Evolutionary conservation across 30 jellyfish, hydroid and myxozoan species (phyloP).

Genomic region (Catostylus mosaicus): DNA sequence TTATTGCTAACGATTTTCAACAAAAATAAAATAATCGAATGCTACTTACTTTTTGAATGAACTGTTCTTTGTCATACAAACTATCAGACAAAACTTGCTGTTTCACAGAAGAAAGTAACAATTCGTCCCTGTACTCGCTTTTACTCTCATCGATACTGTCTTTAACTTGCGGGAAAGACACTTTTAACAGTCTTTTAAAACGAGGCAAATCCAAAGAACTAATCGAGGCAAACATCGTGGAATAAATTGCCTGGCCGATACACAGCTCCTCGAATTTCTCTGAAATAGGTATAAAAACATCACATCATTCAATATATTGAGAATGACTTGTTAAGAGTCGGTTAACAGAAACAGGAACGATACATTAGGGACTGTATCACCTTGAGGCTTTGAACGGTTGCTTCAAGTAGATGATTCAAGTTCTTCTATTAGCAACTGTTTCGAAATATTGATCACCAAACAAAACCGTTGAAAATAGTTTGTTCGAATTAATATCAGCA

Average conservation of each 20-base stretch:
- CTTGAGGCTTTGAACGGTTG: too few relatives aligned
- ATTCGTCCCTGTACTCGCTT: slow-evolving; percentile 2
- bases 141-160: slow-evolving; percentile 11
- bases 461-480: too few relatives aligned
- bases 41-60: slow-evolving; percentile 54
- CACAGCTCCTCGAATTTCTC: slow-evolving; percentile 41
- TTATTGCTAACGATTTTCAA: too few relatives aligned
- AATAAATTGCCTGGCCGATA: slow-evolving; percentile 41
- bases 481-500: too few relatives aligned
- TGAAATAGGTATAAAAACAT: not conserved
- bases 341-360: too few relatives aligned
- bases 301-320: not conserved
- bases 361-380: too few relatives aligned
- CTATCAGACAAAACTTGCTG: slow-evolving; percentile 74
- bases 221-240: slow-evolving; percentile 28
- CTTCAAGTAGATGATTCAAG: too few relatives aligned
- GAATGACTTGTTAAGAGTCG: too few relatives aligned
- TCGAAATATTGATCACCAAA: too few relatives aligned
- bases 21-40: too few relatives aligned
- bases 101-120: slow-evolving; percentile 63
- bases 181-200: slow-evolving; percentile 27
- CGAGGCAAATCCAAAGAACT: slow-evolving; percentile 8
- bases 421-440: too few relatives aligned
- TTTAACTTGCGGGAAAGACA: slow-evolving; percentile 36
- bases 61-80: slow-evolving; percentile 41